Evolutionary conservation across 2,888 invertebrate genomes (phyloP).

Genomic region (Shargacucullia verbasci): DNA sequence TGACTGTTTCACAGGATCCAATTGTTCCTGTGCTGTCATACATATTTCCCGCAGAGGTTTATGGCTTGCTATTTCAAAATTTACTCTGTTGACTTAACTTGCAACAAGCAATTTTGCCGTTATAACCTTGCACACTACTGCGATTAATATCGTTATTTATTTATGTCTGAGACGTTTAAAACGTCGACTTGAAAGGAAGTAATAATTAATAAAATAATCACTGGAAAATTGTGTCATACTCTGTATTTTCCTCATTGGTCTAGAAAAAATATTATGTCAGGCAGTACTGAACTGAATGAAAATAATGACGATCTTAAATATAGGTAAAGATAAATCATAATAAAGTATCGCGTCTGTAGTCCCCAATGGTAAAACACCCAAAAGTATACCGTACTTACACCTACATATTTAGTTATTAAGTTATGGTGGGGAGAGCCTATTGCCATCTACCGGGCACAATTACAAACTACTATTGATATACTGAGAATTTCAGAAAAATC

Average conservation of each 20-base stretch:
- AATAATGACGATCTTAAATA: too few relatives aligned
- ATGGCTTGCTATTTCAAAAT: constrained; percentile 12
- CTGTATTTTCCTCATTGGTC: not conserved
- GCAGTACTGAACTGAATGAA: constrained; percentile 6
- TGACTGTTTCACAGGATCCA: constrained; percentile 55
- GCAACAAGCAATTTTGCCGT: constrained; percentile 10
- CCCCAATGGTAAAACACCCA: too few relatives aligned
- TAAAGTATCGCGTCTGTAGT: too few relatives aligned
- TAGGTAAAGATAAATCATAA: too few relatives aligned
- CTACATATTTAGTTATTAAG: too few relatives aligned
- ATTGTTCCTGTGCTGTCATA: constrained; percentile 46
- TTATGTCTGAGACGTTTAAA: constrained; percentile 6
- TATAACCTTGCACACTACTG: not conserved
- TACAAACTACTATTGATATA: too few relatives aligned
- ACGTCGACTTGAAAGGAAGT: constrained; percentile 15
- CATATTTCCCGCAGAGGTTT: constrained; percentile 25
- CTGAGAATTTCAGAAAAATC: too few relatives aligned
- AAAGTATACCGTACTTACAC: too few relatives aligned
- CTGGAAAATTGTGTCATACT: not conserved
- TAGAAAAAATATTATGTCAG: constrained; percentile 13
- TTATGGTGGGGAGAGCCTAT: too few relatives aligned
- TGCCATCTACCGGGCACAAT: too few relatives aligned
- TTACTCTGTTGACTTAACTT: not conserved
- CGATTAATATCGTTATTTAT: constrained; percentile 7
- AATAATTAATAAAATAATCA: constrained; percentile 7